phyloP scores from a whole-genome alignment of 92 coral and sea anemone species.

The Epizoanthus fatuus region DNA sequence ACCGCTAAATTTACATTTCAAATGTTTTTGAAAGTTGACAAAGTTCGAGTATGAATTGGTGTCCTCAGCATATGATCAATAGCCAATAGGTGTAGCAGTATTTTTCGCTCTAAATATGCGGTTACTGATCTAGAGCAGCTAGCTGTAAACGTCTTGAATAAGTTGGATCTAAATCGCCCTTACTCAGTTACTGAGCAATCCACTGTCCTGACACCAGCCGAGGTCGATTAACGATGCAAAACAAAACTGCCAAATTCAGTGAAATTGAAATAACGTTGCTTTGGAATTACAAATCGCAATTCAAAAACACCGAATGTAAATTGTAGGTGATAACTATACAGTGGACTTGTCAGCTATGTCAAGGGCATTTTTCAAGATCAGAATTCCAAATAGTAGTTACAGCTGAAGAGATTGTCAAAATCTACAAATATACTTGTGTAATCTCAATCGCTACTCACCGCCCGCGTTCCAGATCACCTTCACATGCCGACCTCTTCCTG shows the following conservation, averaged over 20 bases:
- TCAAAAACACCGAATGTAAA: slow-evolving; percentile 60
- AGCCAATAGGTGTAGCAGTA: slow-evolving; percentile 43
- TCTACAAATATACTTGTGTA: slow-evolving; percentile 13
- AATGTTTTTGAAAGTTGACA: slow-evolving; percentile 64
- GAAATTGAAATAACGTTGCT: slow-evolving; percentile 70
- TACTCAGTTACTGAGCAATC: background rate
- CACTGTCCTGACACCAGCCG: slow-evolving; percentile 12
- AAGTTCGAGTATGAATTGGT: slow-evolving; percentile 63
- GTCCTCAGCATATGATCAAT: slow-evolving; percentile 55
- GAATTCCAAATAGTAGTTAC: slow-evolving; percentile 51
- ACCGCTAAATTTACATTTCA: slow-evolving; percentile 68
- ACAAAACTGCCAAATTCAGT: slow-evolving; percentile 44
- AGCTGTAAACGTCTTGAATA: slow-evolving; percentile 30
- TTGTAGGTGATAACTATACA: slow-evolving; percentile 63
- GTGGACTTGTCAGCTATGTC: slow-evolving; percentile 56
- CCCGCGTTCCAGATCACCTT: slow-evolving; percentile 70
- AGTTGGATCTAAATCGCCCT: slow-evolving; percentile 5
- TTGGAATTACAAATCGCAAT: slow-evolving; percentile 56
- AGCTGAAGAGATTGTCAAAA: slow-evolving; percentile 50
- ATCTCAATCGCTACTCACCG: slow-evolving; percentile 69
- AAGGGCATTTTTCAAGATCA: slow-evolving; percentile 59
- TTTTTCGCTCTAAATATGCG: slow-evolving; percentile 50
- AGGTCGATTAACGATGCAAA: slow-evolving; percentile 13
- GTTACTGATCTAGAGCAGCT: slow-evolving; percentile 36
- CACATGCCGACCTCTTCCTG: slow-evolving; percentile 71